These are phyloP conservation scores for Melanophora roralis DNA, from an alignment of 2,888 invertebrate species.

Conservation along the genomic window DNA sequence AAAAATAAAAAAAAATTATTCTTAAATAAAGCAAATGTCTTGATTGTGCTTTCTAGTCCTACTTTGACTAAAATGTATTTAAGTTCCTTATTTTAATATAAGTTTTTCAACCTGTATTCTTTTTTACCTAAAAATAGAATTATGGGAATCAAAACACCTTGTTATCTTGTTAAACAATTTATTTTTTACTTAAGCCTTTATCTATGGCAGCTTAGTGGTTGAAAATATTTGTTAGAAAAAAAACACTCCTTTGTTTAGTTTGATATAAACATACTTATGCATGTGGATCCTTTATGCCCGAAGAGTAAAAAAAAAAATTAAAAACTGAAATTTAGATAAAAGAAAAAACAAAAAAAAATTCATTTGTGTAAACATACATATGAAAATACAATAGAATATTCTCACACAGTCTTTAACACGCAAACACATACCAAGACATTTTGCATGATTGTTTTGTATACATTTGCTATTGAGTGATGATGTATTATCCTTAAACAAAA, in stretches of 20 bases:
- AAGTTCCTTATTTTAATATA: no score
- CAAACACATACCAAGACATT: neutral
- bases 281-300: neutral
- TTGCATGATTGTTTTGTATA: constrained; percentile 22
- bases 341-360: constrained; percentile 27
- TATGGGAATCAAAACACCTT: constrained; percentile 23
- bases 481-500: constrained; percentile 40
- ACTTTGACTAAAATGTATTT: no score
- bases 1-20: no score
- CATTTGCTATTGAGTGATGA: constrained; percentile 50
- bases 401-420: constrained; percentile 9
- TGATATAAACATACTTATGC: no score
- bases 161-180: neutral
- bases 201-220: neutral
- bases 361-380: constrained; percentile 57
- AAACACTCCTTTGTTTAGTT: neutral
- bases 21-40: no score
- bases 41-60: no score
- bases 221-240: constrained; percentile 5
- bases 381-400: constrained; percentile 42
- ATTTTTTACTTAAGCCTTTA: neutral
- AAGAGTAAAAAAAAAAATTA: neutral
- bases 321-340: neutral
- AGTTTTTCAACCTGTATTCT: no score
- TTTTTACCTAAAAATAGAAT: neutral